Conservation (phyloP, 2,888 invertebrate species). For the Nemurella pictetii region DNA sequence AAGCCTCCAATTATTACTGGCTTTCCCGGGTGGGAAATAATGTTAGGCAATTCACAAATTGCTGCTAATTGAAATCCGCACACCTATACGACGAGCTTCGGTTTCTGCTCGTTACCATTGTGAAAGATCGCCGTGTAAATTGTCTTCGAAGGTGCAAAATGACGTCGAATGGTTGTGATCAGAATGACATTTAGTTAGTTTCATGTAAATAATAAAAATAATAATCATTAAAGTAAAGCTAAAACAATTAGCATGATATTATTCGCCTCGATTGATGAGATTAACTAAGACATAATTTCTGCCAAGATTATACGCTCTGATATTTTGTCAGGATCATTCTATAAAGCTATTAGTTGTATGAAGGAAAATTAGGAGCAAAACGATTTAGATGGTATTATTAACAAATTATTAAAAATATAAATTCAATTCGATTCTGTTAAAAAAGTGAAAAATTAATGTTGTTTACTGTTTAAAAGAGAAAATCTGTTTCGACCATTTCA, state of each 20-base stretch:
- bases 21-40: too few species aligned
- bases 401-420: neutral
- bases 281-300: neutral
- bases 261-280: neutral
- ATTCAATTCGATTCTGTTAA: conserved; percentile 3
- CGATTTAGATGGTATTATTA: conserved; percentile 6
- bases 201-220: neutral
- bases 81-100: too few species aligned
- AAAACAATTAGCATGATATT: neutral
- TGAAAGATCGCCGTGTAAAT: neutral
- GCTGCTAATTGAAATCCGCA: too few species aligned
- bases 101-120: too few species aligned
- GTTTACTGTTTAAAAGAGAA: conserved; percentile 32
- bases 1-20: too few species aligned
- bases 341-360: conserved; percentile 2
- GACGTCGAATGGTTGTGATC: neutral
- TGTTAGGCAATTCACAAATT: too few species aligned
- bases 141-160: neutral
- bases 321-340: neutral
- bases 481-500: conserved; percentile 32
- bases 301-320: neutral
- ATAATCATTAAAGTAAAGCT: neutral
- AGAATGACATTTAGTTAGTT: neutral
- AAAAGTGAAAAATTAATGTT: conserved; percentile 23
- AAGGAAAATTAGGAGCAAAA: neutral